Percentiles rank a stretch among this genome's conserved stretches.
These are phyloP conservation scores for Globodera ellingtonae DNA, from an alignment of 1,140 invertebrate genomes.

Conservation along the genomic window DNA sequence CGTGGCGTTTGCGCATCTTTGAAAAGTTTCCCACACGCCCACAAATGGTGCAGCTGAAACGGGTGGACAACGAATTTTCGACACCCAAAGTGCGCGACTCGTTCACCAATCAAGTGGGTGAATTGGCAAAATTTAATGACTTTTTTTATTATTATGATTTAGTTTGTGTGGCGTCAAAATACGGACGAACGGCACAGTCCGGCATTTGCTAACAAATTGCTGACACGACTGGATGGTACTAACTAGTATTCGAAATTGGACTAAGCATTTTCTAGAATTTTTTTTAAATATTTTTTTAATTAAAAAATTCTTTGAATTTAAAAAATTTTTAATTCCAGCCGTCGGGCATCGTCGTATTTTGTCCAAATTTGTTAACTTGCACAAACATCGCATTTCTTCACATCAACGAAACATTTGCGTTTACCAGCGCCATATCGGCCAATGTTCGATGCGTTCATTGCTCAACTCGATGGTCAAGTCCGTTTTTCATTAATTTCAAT, in stretches of 20 bases:
- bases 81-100: slow-evolving; percentile 94
- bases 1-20: slow-evolving; percentile 91
- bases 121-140: neutral
- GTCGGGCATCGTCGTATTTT: slow-evolving; percentile 49
- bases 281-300: neutral
- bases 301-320: neutral
- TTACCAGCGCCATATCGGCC: slow-evolving; percentile 43
- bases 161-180: slow-evolving; percentile 25
- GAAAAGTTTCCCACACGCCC: slow-evolving; percentile 98
- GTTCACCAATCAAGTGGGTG: slow-evolving; percentile 83
- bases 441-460: slow-evolving; percentile 73
- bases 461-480: slow-evolving; percentile 56
- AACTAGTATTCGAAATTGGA: neutral
- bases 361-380: slow-evolving; percentile 17
- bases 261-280: neutral
- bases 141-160: neutral
- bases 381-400: neutral
- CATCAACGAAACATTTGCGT: slow-evolving; percentile 1
- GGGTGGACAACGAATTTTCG: slow-evolving; percentile 81
- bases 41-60: slow-evolving; percentile 93
- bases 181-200: slow-evolving; percentile 1
- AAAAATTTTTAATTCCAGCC: slow-evolving; percentile 9
- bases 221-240: slow-evolving; percentile 19
- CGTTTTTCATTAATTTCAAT: neutral
- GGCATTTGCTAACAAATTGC: slow-evolving; percentile 8